A percentile compares a stretch with the other conserved stretches of the same genome.
phyloP scores from a whole-genome alignment of 2,113 vertebrate species.

The Synodontis membranacea region DNA sequence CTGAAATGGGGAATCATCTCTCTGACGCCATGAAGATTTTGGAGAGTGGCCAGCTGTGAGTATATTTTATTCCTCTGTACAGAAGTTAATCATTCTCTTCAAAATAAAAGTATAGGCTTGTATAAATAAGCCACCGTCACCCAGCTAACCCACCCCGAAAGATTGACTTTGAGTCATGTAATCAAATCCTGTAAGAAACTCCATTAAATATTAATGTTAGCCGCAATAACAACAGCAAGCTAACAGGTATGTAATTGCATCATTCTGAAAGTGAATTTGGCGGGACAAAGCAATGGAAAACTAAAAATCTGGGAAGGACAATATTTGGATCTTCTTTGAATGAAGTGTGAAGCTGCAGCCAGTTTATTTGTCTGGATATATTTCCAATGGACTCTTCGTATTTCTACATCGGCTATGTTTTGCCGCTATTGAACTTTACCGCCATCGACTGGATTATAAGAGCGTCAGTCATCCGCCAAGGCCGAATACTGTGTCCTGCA shows the following conservation, averaged over 20 bases:
- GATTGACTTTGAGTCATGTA: not conserved
- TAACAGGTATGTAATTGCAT: not conserved
- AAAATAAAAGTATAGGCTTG: not conserved
- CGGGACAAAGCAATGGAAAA: not conserved
- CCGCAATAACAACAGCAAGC: not conserved
- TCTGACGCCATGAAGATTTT: slow-evolving; percentile 92
- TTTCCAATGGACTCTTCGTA: no score
- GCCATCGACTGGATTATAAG: no score
- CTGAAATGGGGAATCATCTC: slow-evolving; percentile 90
- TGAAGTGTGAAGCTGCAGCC: no score
- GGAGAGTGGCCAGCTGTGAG: slow-evolving; percentile 82
- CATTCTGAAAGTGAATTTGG: not conserved
- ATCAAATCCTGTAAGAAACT: no score
- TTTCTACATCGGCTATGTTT: no score
- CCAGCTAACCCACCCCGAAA: not conserved
- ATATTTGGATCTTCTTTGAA: no score
- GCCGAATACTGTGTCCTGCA: no score
- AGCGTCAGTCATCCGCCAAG: no score
- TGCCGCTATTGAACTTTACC: no score
- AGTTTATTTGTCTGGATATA: no score
- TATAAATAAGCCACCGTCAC: not conserved
- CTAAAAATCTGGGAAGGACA: no score
- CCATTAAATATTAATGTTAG: not conserved
- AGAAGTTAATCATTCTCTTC: not conserved
- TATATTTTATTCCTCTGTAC: not conserved